Evolutionary conservation across 2,113 vertebrate species (phyloP).

Genomic region (Heterotis niloticus): DNA sequence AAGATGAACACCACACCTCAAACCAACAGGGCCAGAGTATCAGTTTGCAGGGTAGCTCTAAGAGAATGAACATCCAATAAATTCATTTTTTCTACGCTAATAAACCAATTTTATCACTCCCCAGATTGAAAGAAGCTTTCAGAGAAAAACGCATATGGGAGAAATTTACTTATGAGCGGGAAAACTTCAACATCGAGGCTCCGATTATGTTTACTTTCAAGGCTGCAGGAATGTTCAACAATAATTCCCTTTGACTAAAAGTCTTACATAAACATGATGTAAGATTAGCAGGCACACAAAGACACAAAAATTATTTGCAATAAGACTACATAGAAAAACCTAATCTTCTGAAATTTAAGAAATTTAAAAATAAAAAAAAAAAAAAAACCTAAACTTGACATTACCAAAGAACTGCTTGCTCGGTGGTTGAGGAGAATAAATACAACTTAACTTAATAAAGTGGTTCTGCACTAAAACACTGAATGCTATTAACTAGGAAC

Average conservation of each 20-base stretch:
- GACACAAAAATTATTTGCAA: neutral
- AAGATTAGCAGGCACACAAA: neutral
- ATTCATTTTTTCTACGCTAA: neutral
- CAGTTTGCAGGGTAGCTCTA: neutral
- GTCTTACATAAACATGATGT: too few species aligned
- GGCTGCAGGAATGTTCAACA: neutral
- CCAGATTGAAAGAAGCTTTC: too few species aligned
- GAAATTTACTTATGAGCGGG: too few species aligned
- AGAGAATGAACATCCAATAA: neutral
- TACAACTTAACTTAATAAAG: neutral
- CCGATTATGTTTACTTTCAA: neutral
- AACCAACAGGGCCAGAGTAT: neutral
- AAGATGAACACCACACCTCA: neutral
- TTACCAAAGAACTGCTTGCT: neutral
- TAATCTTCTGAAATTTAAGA: conserved; percentile 18
- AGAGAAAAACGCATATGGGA: too few species aligned
- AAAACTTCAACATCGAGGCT: neutral
- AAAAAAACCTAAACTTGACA: neutral
- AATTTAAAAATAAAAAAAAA: too few species aligned
- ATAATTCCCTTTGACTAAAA: neutral
- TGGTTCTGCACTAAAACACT: neutral
- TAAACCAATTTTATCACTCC: too few species aligned
- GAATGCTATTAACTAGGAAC: neutral
- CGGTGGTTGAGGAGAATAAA: neutral
- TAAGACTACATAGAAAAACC: neutral